Conservation (phyloP, 2,888 invertebrate species). For the Drosophila ustulata region DNA sequence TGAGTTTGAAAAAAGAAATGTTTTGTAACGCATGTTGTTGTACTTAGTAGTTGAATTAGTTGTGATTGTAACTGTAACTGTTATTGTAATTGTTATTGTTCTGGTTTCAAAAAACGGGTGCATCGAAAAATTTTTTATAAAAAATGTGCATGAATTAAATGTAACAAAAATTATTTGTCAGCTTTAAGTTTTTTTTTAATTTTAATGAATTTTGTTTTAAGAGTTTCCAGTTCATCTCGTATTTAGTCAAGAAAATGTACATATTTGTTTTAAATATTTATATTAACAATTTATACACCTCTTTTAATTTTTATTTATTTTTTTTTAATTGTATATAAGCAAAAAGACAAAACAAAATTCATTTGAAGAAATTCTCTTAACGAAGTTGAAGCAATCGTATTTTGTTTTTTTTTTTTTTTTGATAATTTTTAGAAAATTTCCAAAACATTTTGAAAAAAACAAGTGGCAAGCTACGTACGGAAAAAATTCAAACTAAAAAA, state of each 20-base stretch:
- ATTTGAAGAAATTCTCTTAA: conserved; percentile 59
- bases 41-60: conserved; percentile 58
- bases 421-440: conserved; percentile 51
- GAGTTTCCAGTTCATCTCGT: conserved; percentile 42
- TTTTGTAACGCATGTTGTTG: conserved; percentile 58
- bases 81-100: conserved; percentile 43
- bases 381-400: conserved; percentile 60
- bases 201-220: conserved; percentile 71
- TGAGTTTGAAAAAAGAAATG: conserved; percentile 61
- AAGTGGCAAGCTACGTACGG: conserved; percentile 72
- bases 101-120: conserved; percentile 75
- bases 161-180: conserved; percentile 70
- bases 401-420: conserved; percentile 23
- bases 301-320: conserved; percentile 1
- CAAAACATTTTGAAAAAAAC: conserved; percentile 63
- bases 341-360: conserved; percentile 75
- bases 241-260: conserved; percentile 25
- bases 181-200: conserved; percentile 45
- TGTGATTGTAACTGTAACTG: conserved; percentile 53
- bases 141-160: conserved; percentile 76
- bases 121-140: conserved; percentile 70
- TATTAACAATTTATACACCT: conserved; percentile 54
- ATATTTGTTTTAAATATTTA: conserved; percentile 23
- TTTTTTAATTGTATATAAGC: conserved; percentile 28
- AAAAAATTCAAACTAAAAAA: conserved; percentile 61